Conservation (phyloP, 2,888 invertebrate genomes). For the Lasioglossum marginatum region DNA sequence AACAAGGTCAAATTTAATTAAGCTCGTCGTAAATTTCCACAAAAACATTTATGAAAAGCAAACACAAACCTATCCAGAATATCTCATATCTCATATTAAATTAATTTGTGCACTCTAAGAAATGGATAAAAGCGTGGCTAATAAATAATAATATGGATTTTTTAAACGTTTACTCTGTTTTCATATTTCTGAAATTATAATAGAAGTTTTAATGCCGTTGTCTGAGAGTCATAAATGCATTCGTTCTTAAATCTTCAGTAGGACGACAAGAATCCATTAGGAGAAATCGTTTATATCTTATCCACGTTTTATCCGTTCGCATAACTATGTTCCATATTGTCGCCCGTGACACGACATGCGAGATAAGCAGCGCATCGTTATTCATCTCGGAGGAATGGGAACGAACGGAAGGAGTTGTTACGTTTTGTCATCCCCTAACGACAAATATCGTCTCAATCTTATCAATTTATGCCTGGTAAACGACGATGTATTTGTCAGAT, state of each 20-base stretch:
- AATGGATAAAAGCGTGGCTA: neutral
- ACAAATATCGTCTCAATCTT: slow-evolving; percentile 27
- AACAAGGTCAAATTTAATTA: no score
- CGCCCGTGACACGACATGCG: slow-evolving; percentile 17
- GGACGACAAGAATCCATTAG: neutral
- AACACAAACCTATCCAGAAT: no score
- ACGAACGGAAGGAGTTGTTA: slow-evolving; percentile 10
- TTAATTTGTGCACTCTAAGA: neutral
- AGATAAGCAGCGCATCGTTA: slow-evolving; percentile 41
- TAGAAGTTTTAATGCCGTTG: neutral
- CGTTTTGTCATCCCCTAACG: slow-evolving; percentile 12
- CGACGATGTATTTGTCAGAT: neutral
- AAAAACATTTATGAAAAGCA: no score
- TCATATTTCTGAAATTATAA: neutral
- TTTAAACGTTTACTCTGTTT: neutral
- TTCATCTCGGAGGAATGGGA: slow-evolving; percentile 21
- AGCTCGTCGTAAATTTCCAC: no score
- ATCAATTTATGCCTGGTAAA: slow-evolving; percentile 19
- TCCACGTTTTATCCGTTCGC: neutral
- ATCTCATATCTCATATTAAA: no score
- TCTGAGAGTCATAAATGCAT: neutral
- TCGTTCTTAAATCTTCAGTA: neutral
- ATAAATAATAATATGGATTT: neutral
- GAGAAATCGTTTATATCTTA: slow-evolving; percentile 8
- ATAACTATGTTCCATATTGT: slow-evolving; percentile 33